Base-by-base conservation (phyloP, 2,113 vertebrate genomes). In the Calyptomena viridis region DNA sequence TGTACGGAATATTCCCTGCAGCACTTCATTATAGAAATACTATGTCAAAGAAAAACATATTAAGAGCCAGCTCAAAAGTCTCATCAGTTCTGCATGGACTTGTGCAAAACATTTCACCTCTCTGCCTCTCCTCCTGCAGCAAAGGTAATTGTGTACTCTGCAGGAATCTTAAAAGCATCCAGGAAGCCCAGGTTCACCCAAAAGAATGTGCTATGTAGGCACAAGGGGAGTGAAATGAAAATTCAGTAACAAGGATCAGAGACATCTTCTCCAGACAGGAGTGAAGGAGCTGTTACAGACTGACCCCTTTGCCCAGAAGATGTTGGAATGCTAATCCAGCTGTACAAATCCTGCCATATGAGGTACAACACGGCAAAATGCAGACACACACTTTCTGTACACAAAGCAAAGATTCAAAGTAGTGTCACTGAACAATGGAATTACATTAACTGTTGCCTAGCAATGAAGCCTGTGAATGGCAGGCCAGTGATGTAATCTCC, bases 371-470 rank as follows among this genome's bases (percentile, higher is more conserved):
- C 0, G 8, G 78, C 85, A 91, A 93, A 96, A 93, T 27, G 76
- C 82, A 95, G 83, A 87, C 72, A 78, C 40, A 64, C 68, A 63
- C 50, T 90, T 93, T 85, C 68, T 47, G 81, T 46, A 90, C 68
- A 92, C 76, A 84, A 92, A 96, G 89, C 73, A 71, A 85, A 84
- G 87, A 92, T 30, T 69, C 84, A 60, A 92, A 93, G 94, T 72
- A 77, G 67, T 80, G 27, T 80, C 91, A 93, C 66, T 40, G 87
- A 96, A 96, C 94, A 79, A 85, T 40, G 81, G 90, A 87, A 84
- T 95, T 59, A 68, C 66, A 90, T 87, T 92, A 84, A 93, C 69
- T 84, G 90, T 82, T 95, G 94, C 94, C 58, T 95, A 91, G 90
- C 90, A 94, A 92, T 58, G 67, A 72, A 89, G 63, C 8, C 1